These are phyloP conservation scores for Penaeus monodon DNA, from an alignment of 2,888 invertebrate species.

Conservation along the genomic window DNA sequence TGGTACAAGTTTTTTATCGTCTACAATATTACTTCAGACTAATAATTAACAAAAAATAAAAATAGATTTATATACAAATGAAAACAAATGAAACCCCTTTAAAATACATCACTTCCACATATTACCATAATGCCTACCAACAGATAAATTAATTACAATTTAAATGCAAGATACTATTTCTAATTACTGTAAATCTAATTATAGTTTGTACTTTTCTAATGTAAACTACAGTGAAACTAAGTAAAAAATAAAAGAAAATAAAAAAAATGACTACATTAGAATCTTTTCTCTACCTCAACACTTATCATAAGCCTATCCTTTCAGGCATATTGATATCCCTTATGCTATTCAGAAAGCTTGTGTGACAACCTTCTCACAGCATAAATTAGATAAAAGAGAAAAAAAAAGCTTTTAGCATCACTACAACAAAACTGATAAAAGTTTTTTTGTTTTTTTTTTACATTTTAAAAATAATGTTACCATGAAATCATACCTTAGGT, in stretches of 20 bases:
- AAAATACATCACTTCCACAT: too few relatives aligned
- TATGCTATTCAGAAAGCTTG: background rate
- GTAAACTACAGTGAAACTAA: constrained; percentile 26
- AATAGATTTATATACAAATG: too few relatives aligned
- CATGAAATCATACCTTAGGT: background rate
- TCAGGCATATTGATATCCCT: background rate
- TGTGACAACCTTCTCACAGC: constrained; percentile 14
- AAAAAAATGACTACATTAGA: constrained; percentile 36
- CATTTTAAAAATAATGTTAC: constrained; percentile 5
- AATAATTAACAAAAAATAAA: too few relatives aligned
- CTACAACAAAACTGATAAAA: background rate
- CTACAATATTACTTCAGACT: too few relatives aligned
- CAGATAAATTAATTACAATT: constrained; percentile 9
- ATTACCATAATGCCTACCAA: background rate
- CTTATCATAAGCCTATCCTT: background rate
- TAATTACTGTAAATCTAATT: constrained; percentile 16
- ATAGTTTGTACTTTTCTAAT: constrained; percentile 47
- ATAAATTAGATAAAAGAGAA: background rate
- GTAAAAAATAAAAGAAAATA: constrained; percentile 37
- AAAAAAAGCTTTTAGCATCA: background rate
- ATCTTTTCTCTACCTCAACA: constrained; percentile 12
- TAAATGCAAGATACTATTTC: constrained; percentile 31
- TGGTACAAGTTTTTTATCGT: too few relatives aligned
- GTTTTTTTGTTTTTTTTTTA: background rate
- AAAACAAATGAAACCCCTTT: too few relatives aligned